Evolutionary conservation across 2,797 vertebrate species (phyloP), one percentile per base, ranked within the genome.

Genomic region (Pygocentrus nattereri): DNA sequence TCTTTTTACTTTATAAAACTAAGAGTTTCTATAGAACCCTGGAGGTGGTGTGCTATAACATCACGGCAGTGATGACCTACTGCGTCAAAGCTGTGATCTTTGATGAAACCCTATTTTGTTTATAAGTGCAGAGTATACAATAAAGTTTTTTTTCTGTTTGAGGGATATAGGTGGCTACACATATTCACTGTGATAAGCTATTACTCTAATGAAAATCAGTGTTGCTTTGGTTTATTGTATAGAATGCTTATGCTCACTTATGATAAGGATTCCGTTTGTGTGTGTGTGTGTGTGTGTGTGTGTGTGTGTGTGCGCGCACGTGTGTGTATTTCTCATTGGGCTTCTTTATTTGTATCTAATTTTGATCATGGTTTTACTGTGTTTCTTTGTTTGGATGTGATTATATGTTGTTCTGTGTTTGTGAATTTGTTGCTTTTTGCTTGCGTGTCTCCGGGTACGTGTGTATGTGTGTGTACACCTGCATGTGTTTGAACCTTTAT

Each of bases 261-360:
- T 62, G 27, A 64, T 7, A 8, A 25, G 25, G 13, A 18, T 61
- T 30, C 61, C 15, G 4, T 65, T 30, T 44, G 41, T 47, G 47
- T 81, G 75, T 71, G 23, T 79, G 52, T 79, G 44, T 80, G 47
- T 77, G 64, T 31, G 19, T 62, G 59, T 27, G 10, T 65, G 15
- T 38, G 21, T 61, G 23, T 61, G 23, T 68, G 8, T 25, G 31
- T 49, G 18, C 81, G 64, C 49, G 13, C 79, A 44, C 80, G 47
- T 78, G 34, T 74, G 67, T 41, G 15, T 67, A 64, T 21, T 2
- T 23, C 5, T 68, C 11, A 16, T 5, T 30, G 58, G 2, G 58
- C 13, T 13, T 30, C 23, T 61, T 13, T 30, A 16, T 64, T 25
- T 27, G 21, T 61, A 12, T 1, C 8, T 19, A 5, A 23, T 58